These are phyloP conservation scores for Fringilla coelebs DNA, from an alignment of 2,797 vertebrate species.

Conservation along the genomic window DNA sequence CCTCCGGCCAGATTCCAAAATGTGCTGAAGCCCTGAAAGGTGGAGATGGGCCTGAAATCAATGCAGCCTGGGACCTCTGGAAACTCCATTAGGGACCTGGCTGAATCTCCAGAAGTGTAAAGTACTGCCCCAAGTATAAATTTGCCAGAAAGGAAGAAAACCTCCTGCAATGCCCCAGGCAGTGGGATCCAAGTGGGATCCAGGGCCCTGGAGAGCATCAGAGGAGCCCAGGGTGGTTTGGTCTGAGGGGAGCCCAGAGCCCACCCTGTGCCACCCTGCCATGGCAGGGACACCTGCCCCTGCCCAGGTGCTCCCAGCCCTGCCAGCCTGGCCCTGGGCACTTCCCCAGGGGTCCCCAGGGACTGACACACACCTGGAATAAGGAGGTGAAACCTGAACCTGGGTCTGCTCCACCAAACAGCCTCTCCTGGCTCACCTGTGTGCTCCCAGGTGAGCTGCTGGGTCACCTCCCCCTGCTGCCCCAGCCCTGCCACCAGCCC, in stretches of 20 bases:
- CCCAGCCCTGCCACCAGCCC: neutral
- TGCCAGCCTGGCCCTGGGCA: neutral
- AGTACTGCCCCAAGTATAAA: neutral
- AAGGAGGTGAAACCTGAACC: neutral
- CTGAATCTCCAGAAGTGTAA: neutral
- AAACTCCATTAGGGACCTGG: neutral
- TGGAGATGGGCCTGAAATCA: neutral
- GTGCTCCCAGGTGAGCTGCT: neutral
- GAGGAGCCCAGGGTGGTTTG: neutral
- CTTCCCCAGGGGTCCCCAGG: neutral
- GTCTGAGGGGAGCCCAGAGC: neutral
- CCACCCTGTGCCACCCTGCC: neutral
- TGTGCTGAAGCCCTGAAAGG: neutral
- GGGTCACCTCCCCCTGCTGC: neutral
- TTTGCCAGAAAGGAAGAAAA: neutral
- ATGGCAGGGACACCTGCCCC: neutral
- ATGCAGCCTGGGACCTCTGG: neutral
- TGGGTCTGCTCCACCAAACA: fast-evolving
- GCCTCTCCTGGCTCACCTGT: neutral
- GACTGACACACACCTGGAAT: neutral
- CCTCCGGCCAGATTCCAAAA: neutral
- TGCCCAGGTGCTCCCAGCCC: neutral
- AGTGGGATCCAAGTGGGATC: no score
- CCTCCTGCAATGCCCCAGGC: neutral
- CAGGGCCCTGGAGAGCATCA: neutral